A percentile compares a stretch with the other conserved stretches of the same genome.
Conservation (phyloP, 2,888 invertebrate genomes). For the Lamproptera curius region DNA sequence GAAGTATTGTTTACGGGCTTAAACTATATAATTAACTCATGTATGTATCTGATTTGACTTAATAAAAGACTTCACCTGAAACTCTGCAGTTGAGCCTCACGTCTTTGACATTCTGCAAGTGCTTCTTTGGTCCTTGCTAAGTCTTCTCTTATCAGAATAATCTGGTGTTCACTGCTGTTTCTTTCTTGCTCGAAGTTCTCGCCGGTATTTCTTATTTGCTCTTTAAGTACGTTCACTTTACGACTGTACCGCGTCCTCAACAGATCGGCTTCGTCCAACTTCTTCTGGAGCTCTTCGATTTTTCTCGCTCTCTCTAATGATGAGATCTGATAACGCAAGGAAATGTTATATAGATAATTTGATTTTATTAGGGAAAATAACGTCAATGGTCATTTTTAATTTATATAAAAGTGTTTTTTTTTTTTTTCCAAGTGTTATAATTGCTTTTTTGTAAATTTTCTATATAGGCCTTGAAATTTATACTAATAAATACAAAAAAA, state of each 20-base stretch:
- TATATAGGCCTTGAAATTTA: no score
- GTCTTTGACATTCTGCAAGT: slow-evolving; percentile 84
- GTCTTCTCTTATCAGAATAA: slow-evolving; percentile 86
- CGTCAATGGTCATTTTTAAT: no score
- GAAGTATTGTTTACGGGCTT: no score
- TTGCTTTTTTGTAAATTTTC: no score
- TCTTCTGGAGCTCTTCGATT: slow-evolving; percentile 89
- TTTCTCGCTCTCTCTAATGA: slow-evolving; percentile 90
- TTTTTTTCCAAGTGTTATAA: no score
- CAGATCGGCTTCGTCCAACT: slow-evolving; percentile 88
- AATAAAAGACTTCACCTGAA: slow-evolving; percentile 75
- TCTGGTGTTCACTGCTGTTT: slow-evolving; percentile 82
- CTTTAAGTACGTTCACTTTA: slow-evolving; percentile 84
- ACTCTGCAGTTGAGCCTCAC: slow-evolving; percentile 87
- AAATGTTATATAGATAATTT: no score
- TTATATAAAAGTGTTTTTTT: no score
- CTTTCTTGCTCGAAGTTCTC: slow-evolving; percentile 85
- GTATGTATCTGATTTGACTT: no score
- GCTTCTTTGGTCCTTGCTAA: slow-evolving; percentile 85
- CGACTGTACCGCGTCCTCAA: slow-evolving; percentile 85
- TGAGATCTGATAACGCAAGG: slow-evolving; percentile 89
- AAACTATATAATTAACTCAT: no score
- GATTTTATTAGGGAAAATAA: no score
- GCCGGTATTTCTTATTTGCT: slow-evolving; percentile 82
- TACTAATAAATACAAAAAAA: no score